phyloP scores from a whole-genome alignment of 2,797 vertebrate species.

The Sciurus carolinensis region DNA sequence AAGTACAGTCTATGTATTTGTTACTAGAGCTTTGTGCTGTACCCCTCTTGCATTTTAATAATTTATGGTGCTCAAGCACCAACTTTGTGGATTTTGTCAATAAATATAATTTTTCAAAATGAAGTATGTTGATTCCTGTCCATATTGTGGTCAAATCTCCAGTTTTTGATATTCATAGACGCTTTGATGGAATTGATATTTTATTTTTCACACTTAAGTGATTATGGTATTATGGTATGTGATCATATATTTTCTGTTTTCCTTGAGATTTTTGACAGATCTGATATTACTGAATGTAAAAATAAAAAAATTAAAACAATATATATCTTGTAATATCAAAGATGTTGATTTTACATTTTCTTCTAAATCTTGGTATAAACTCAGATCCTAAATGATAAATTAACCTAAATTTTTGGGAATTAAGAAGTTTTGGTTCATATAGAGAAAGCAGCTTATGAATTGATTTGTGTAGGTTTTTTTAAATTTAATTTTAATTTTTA shows the following conservation, averaged over 20 bases:
- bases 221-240: neutral
- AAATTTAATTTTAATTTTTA: neutral
- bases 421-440: slow-evolving; percentile 11
- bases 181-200: slow-evolving; percentile 48
- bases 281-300: slow-evolving; percentile 61
- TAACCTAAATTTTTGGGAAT: slow-evolving; percentile 59
- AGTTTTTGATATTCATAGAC: neutral
- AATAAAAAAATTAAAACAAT: slow-evolving; percentile 62
- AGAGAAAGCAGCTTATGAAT: slow-evolving; percentile 39
- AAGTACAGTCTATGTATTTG: slow-evolving; percentile 60
- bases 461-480: slow-evolving; percentile 49
- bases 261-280: slow-evolving; percentile 65
- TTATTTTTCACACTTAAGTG: slow-evolving; percentile 64
- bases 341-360: slow-evolving; percentile 57
- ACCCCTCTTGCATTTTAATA: slow-evolving; percentile 52
- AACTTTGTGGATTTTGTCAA: slow-evolving; percentile 57
- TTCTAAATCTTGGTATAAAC: slow-evolving; percentile 46
- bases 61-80: slow-evolving; percentile 41
- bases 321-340: neutral
- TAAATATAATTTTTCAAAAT: slow-evolving; percentile 74
- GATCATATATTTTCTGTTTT: slow-evolving; percentile 52
- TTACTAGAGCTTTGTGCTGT: slow-evolving; percentile 26
- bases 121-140: slow-evolving; percentile 39
- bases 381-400: slow-evolving; percentile 28
- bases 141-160: slow-evolving; percentile 48